Percentiles rank a stretch among this genome's conserved stretches.
Conservation (phyloP, 2,888 invertebrate genomes). For the Aethes cnicana region DNA sequence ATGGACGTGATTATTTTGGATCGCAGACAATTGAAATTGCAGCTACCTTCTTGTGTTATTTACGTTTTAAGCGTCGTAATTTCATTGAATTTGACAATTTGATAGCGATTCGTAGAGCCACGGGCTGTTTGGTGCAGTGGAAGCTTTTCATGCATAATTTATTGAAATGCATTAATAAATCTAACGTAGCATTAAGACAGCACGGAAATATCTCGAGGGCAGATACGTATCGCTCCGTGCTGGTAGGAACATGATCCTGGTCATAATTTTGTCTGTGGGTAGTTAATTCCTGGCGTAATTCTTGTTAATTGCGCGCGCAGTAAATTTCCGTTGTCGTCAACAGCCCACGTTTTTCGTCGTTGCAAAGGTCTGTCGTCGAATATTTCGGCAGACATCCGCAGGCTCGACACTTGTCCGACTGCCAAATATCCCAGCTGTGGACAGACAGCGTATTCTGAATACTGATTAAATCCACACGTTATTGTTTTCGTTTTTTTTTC, state of each 20-base stretch:
- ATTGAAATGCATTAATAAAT: constrained; percentile 53
- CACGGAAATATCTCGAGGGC: constrained; percentile 50
- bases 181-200: constrained; percentile 43
- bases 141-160: constrained; percentile 45
- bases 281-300: constrained; percentile 60
- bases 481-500: constrained; percentile 75
- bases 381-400: constrained; percentile 45
- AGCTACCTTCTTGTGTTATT: constrained; percentile 53
- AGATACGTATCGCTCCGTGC: constrained; percentile 40
- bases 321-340: constrained; percentile 55
- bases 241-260: constrained; percentile 23
- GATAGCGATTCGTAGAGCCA: constrained; percentile 42
- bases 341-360: constrained; percentile 48
- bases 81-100: constrained; percentile 56
- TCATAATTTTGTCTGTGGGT: constrained; percentile 28
- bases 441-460: constrained; percentile 68
- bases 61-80: constrained; percentile 50
- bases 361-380: constrained; percentile 45
- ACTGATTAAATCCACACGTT: constrained; percentile 71
- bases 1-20: constrained; percentile 60
- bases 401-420: constrained; percentile 58
- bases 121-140: constrained; percentile 48
- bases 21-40: constrained; percentile 52
- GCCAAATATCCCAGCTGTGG: constrained; percentile 77
- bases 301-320: constrained; percentile 53